These are phyloP conservation scores for Macrobrachium nipponense DNA, from an alignment of 1,140 invertebrate species.

Conservation along the genomic window DNA sequence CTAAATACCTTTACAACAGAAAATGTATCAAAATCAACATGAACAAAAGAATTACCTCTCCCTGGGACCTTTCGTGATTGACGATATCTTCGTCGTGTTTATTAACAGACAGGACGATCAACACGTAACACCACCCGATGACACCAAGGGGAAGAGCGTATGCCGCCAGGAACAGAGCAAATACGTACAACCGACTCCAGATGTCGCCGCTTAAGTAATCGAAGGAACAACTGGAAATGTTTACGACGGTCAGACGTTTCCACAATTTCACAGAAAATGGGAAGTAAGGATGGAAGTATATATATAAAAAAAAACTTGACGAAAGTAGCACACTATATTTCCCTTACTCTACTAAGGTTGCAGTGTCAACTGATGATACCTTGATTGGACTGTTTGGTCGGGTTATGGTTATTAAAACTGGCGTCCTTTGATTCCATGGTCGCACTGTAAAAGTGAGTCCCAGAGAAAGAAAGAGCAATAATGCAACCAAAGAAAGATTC, in stretches of 20 bases:
- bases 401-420: no score
- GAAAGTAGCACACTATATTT: not conserved
- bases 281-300: not conserved
- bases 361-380: no score
- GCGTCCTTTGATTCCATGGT: no score
- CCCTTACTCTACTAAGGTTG: no score
- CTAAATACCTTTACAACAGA: not conserved
- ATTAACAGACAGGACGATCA: conserved; percentile 24
- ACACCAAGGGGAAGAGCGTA: conserved; percentile 26
- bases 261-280: not conserved
- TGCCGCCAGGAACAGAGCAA: conserved; percentile 24
- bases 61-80: conserved; percentile 24
- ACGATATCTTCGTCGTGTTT: conserved; percentile 30
- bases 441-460: no score
- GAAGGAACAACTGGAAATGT: conserved; percentile 21
- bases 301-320: not conserved
- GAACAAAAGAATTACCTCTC: conserved; percentile 5
- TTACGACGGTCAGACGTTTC: no score
- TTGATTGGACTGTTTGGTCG: no score
- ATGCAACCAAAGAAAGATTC: no score
- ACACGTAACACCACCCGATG: conserved; percentile 33
- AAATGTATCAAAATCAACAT: not conserved
- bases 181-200: conserved; percentile 23
- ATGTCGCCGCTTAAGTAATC: conserved; percentile 43
- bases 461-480: no score